Evolutionary conservation across 2,797 vertebrate genomes (phyloP).

Genomic region (Notolabrus celidotus): DNA sequence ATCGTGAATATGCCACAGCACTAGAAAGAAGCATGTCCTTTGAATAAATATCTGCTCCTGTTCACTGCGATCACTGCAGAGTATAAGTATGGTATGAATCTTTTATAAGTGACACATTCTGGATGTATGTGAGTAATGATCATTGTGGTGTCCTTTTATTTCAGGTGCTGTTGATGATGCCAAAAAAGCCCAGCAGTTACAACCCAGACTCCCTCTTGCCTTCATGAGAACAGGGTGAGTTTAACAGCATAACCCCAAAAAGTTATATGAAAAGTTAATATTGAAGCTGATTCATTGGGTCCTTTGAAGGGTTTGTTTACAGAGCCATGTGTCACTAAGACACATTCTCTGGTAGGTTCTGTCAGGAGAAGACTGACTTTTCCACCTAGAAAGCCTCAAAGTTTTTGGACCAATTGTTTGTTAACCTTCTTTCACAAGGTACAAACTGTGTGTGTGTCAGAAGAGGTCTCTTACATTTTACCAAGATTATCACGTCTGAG

Average conservation of each 20-base stretch:
- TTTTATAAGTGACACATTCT: neutral
- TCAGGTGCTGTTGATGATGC: slow-evolving; percentile 84
- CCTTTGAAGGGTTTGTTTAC: neutral
- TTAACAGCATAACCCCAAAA: neutral
- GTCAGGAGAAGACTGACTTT: neutral
- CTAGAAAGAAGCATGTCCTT: no score
- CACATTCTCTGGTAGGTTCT: neutral
- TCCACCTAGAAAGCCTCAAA: neutral
- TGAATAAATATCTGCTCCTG: neutral
- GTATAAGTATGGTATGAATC: neutral
- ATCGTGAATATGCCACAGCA: no score
- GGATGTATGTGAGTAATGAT: neutral
- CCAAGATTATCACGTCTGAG: slow-evolving; percentile 15
- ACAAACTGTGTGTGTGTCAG: neutral
- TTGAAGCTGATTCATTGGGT: neutral
- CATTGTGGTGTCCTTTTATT: neutral
- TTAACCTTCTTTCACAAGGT: neutral
- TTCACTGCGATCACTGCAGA: neutral
- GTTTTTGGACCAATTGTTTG: neutral
- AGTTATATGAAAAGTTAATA: no score
- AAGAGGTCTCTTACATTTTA: slow-evolving; percentile 15
- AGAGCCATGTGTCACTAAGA: neutral
- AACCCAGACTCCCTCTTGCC: slow-evolving; percentile 78
- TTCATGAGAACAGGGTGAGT: slow-evolving; percentile 86
- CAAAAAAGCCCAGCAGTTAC: slow-evolving; percentile 83